phyloP scores from a whole-genome alignment of 2,888 invertebrate species.

The Agrilus cyanescens region DNA sequence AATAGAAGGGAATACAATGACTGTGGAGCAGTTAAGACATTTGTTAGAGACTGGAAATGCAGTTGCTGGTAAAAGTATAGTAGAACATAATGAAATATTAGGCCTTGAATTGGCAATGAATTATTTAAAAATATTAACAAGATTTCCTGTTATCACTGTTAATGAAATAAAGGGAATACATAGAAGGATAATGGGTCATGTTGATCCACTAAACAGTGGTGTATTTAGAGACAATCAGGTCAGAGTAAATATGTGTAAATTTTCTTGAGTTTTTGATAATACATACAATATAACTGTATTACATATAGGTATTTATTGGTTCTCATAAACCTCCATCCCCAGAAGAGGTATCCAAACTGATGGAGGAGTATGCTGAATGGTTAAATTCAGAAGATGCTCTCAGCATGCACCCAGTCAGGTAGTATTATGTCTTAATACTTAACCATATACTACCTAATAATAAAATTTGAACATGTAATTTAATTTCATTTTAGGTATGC shows the following conservation, averaged over 20 bases:
- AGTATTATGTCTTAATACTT: constrained; percentile 18
- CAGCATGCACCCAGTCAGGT: constrained; percentile 78
- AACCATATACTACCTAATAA: constrained; percentile 10
- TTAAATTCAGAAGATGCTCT: constrained; percentile 78
- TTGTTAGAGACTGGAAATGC: constrained; percentile 83
- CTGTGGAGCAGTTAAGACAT: constrained; percentile 79
- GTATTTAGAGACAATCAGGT: constrained; percentile 71
- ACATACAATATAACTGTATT: neutral
- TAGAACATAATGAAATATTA: constrained; percentile 94
- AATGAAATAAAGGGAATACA: constrained; percentile 89
- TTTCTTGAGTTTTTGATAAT: neutral
- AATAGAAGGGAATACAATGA: constrained; percentile 96
- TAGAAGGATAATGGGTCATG: constrained; percentile 83
- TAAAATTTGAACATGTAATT: neutral
- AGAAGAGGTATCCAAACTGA: constrained; percentile 63
- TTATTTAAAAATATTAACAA: constrained; percentile 71
- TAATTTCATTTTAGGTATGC: constrained; percentile 55
- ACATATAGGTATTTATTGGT: constrained; percentile 69
- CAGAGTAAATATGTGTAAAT: constrained; percentile 2
- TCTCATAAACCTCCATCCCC: constrained; percentile 90
- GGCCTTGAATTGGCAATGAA: constrained; percentile 91
- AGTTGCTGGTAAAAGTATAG: constrained; percentile 81
- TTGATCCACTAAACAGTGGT: constrained; percentile 87
- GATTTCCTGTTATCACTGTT: constrained; percentile 65
- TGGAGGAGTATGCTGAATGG: constrained; percentile 88